phyloP scores from a whole-genome alignment of 2,113 vertebrate species.

The Megatriorchis doriae region DNA sequence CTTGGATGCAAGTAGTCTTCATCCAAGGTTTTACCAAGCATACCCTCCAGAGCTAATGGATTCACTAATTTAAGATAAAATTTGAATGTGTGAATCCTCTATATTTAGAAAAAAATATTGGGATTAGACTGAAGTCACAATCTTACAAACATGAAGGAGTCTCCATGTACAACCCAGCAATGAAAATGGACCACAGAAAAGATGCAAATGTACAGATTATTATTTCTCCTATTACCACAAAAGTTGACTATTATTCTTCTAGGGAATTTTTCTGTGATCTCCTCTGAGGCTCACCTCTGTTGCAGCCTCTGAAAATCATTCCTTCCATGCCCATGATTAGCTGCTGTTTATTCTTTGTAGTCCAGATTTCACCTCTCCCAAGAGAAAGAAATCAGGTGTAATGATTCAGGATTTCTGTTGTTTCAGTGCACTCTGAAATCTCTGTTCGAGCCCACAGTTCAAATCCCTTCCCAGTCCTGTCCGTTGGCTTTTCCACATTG shows the following conservation, averaged over 20 bases:
- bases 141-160: neutral
- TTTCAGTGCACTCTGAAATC: neutral
- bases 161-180: accelerated
- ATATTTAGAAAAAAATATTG: neutral
- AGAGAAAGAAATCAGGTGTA: neutral
- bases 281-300: neutral
- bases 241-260: accelerated
- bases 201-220: neutral
- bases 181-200: neutral
- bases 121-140: neutral
- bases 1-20: neutral
- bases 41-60: neutral
- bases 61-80: neutral
- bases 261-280: neutral
- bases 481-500: neutral
- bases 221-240: neutral
- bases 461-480: neutral
- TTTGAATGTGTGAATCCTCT: too few species aligned
- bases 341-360: neutral
- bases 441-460: neutral
- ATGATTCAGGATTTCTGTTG: neutral
- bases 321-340: neutral
- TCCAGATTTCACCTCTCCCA: neutral
- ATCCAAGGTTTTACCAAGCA: neutral
- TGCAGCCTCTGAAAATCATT: neutral